Evolutionary conservation across 2,113 vertebrate species (phyloP), one percentile per base, ranked within the genome.

Genomic region (Hippolais icterina): DNA sequence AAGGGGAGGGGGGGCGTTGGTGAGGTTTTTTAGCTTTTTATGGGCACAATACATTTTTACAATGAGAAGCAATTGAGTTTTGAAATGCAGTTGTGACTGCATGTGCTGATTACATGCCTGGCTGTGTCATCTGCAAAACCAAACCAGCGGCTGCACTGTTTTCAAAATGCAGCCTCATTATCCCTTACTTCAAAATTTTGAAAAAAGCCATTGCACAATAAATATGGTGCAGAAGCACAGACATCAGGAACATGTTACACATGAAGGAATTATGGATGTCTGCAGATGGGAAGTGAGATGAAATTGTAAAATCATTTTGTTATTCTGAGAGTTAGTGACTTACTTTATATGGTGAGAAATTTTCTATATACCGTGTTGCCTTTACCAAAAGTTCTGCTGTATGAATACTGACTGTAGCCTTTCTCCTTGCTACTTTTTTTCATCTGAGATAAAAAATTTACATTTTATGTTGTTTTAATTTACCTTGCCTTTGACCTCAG

Each of bases 391-490:
- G 18, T 41, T 92, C 19, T 93, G 23, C 10, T 85, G 22, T 70
- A 54, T 81, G 54, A 91, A 76, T 86, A 59, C 39, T 54, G 39
- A 52, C 29, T 94, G 63, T 71, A 95, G 63, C 37, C 9, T 83
- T 91, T 93, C 15, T 82, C 53, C 33, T 85, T 52, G 49, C 12
- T 72, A 39, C 4, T 28, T 82, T 87, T 94, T 82, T 82, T 91
- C 37, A 70, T 70, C 10, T 10, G 12, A 56, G 22, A 77, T 90
- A 16, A 10, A 54, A 96, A 90, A 80, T 70, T 80, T 69, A 50
- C 23, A 23, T 88, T 86, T 94, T 37, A 70, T 75, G 11, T 90
- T 96, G 71, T 63, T 95, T 70, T 83, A 52, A 69, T 89, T 89
- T 83, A 66, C 24, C 15, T 93, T 92, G 35, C 39, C 68, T 96